Conservation (phyloP, 2,113 vertebrate genomes). For the Ariopsis seemanni region DNA sequence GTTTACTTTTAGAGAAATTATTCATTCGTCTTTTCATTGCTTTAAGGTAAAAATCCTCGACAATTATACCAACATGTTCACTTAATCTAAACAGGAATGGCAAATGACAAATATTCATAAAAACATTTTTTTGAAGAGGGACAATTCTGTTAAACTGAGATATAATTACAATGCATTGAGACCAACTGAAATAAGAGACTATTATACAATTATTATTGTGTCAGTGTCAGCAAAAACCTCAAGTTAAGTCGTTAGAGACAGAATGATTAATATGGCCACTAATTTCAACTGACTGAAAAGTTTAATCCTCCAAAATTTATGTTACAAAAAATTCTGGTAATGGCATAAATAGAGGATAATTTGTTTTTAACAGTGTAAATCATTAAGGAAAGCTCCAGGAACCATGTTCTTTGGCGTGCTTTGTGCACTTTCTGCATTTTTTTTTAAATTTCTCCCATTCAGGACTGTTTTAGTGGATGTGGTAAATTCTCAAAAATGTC, state of each 20-base stretch:
- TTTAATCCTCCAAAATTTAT: neutral
- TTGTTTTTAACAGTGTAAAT: neutral
- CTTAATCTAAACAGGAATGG: neutral
- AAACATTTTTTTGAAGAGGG: neutral
- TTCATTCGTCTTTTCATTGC: no score
- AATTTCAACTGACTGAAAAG: neutral
- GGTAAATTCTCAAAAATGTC: constrained; percentile 5
- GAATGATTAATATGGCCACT: neutral
- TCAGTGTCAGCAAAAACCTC: neutral
- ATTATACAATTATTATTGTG: neutral
- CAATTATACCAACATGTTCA: neutral
- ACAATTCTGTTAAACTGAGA: neutral
- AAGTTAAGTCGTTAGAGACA: neutral
- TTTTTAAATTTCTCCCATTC: neutral
- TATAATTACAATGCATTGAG: neutral
- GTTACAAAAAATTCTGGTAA: neutral
- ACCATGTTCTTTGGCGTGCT: neutral
- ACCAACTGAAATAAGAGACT: neutral
- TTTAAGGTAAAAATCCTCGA: neutral
- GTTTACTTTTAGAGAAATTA: neutral
- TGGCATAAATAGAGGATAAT: neutral
- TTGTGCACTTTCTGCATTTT: constrained; percentile 2
- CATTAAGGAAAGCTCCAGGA: neutral
- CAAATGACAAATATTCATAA: constrained; percentile 10
- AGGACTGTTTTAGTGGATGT: neutral